Conservation (phyloP, 2,797 vertebrate species). For the Micropoecilia bifurca region DNA sequence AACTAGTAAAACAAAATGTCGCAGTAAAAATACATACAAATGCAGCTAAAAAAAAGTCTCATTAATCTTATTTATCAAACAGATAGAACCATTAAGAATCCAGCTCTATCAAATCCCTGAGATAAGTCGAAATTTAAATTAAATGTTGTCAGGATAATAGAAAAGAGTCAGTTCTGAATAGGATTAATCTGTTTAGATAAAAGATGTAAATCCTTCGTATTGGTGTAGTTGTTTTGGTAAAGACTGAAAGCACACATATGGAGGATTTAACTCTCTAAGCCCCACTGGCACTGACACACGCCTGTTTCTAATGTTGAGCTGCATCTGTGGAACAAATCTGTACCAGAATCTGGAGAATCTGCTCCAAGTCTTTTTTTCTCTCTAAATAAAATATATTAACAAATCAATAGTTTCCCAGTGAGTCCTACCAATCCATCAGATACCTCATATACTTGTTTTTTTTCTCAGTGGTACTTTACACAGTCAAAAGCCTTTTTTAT, state of each 20-base stretch:
- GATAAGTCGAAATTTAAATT: neutral
- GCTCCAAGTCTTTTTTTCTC: neutral
- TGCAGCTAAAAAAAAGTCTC: no score
- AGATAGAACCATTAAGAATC: neutral
- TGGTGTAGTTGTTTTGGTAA: neutral
- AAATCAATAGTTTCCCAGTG: neutral
- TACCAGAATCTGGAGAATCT: neutral
- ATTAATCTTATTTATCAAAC: neutral
- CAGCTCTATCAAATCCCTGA: neutral
- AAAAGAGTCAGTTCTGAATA: neutral
- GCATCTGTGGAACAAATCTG: slow-evolving; percentile 9
- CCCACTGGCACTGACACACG: neutral
- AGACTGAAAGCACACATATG: slow-evolving; percentile 1
- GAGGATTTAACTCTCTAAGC: neutral
- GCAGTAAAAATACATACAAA: neutral
- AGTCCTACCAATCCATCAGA: neutral
- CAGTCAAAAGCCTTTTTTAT: neutral
- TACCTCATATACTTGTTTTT: neutral
- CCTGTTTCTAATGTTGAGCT: slow-evolving; percentile 14
- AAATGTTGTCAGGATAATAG: neutral
- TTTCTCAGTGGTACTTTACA: neutral
- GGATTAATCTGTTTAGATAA: neutral
- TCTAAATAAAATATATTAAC: neutral
- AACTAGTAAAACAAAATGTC: neutral
- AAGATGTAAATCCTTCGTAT: neutral